Conservation (phyloP, 1,140 invertebrate genomes). For the Carcinoscorpius rotundicauda region DNA sequence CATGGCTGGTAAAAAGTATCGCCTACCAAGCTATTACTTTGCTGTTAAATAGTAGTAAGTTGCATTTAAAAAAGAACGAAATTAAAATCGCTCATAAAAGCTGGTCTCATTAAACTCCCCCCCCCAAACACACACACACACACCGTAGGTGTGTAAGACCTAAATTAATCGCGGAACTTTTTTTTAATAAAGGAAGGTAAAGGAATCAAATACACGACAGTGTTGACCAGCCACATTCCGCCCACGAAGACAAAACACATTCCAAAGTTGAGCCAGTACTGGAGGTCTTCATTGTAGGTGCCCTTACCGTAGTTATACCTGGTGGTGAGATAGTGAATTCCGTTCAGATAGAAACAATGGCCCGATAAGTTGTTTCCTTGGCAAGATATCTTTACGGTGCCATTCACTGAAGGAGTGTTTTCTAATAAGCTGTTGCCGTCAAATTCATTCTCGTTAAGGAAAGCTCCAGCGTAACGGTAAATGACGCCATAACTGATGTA, state of each 20-base stretch:
- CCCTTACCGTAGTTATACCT: slow-evolving; percentile 51
- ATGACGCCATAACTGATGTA: slow-evolving; percentile 65
- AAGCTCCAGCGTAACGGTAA: slow-evolving; percentile 56
- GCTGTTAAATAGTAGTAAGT: no score
- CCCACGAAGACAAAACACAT: slow-evolving; percentile 71
- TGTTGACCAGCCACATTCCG: slow-evolving; percentile 64
- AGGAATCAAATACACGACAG: slow-evolving; percentile 70
- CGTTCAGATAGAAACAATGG: slow-evolving; percentile 52
- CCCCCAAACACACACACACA: no score
- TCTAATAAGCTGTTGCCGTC: slow-evolving; percentile 25
- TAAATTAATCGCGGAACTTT: slow-evolving; percentile 64
- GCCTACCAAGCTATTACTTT: no score
- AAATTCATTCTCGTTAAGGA: slow-evolving; percentile 45
- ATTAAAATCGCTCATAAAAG: no score
- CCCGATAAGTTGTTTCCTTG: slow-evolving; percentile 35
- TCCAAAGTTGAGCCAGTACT: slow-evolving; percentile 59
- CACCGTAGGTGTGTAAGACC: no score
- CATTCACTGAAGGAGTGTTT: slow-evolving; percentile 24
- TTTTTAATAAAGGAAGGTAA: slow-evolving; percentile 71
- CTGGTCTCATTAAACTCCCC: no score
- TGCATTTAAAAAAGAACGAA: no score
- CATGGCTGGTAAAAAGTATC: no score
- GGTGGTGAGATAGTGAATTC: slow-evolving; percentile 56
- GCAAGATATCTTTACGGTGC: slow-evolving; percentile 17
- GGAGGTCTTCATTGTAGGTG: slow-evolving; percentile 36